Conservation (phyloP, 2,888 invertebrate genomes). For the Drosophila mercatorum region DNA sequence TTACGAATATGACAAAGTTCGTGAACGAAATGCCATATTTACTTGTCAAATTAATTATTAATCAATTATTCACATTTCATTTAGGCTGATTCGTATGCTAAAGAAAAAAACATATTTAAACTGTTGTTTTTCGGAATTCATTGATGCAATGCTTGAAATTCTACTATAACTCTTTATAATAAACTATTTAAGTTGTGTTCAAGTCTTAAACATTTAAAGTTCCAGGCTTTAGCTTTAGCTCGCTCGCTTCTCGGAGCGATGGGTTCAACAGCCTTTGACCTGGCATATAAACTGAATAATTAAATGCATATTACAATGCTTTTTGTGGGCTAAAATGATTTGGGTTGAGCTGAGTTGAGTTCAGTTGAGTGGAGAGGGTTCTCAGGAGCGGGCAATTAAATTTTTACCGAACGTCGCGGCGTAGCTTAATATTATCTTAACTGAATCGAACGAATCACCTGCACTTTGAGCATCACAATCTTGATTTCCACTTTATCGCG, state of each 20-base stretch:
- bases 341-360: background rate
- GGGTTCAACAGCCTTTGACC: slow-evolving; percentile 26
- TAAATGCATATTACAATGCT: background rate
- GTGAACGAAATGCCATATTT: background rate
- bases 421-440: slow-evolving; percentile 13
- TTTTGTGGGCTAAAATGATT: background rate
- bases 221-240: too few species aligned
- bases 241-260: background rate
- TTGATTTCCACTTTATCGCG: slow-evolving; percentile 65
- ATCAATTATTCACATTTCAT: background rate
- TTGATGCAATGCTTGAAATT: too few species aligned
- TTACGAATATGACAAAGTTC: background rate
- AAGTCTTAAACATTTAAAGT: too few species aligned
- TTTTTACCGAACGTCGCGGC: slow-evolving; percentile 9
- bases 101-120: too few species aligned
- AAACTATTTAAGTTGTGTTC: background rate
- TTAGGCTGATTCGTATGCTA: background rate
- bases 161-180: background rate
- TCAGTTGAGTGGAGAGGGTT: slow-evolving; percentile 3
- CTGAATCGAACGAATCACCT: slow-evolving; percentile 58
- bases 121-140: background rate
- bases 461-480: slow-evolving; percentile 71
- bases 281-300: slow-evolving; percentile 18
- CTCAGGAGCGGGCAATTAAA: slow-evolving; percentile 14
- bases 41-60: too few species aligned